phyloP scores from a whole-genome alignment of 2,888 invertebrate species.

The Spilosoma lubricipeda region DNA sequence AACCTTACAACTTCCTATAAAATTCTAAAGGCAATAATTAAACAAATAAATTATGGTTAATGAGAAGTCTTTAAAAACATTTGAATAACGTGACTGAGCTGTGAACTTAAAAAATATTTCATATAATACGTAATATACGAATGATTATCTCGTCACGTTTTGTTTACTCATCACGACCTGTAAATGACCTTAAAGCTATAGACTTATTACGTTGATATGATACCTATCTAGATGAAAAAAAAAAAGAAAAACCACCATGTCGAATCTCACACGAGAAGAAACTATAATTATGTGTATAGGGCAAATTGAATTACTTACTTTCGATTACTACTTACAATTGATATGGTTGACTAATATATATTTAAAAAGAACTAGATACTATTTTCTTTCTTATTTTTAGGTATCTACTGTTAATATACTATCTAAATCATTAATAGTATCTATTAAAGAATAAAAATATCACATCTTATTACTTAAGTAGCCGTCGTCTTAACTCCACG shows the following conservation, averaged over 20 bases:
- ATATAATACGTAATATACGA: conserved; percentile 27
- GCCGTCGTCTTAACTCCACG: conserved; percentile 1
- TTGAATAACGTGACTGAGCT: conserved; percentile 34
- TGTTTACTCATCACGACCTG: conserved; percentile 34
- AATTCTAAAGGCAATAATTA: conserved; percentile 1
- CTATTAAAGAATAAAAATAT: not conserved
- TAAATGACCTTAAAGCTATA: conserved; percentile 10
- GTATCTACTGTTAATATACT: too few relatives aligned
- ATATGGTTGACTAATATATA: too few relatives aligned
- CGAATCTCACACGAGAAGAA: too few relatives aligned
- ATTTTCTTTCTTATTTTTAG: too few relatives aligned
- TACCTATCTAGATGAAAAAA: not conserved
- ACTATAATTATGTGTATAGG: too few relatives aligned
- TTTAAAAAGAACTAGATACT: too few relatives aligned
- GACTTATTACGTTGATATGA: not conserved
- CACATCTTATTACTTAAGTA: not conserved
- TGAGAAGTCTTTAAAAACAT: conserved; percentile 14
- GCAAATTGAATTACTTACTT: too few relatives aligned
- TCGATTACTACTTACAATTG: too few relatives aligned
- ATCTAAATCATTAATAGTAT: not conserved
- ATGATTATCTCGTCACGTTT: conserved; percentile 41
- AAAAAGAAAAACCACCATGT: too few relatives aligned
- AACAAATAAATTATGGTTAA: conserved; percentile 6
- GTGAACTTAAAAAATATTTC: conserved; percentile 9
- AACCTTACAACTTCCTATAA: conserved; percentile 8